These are phyloP conservation scores for Lacerta viridis DNA, from an alignment of 2,797 vertebrate species.

Conservation along the genomic window DNA sequence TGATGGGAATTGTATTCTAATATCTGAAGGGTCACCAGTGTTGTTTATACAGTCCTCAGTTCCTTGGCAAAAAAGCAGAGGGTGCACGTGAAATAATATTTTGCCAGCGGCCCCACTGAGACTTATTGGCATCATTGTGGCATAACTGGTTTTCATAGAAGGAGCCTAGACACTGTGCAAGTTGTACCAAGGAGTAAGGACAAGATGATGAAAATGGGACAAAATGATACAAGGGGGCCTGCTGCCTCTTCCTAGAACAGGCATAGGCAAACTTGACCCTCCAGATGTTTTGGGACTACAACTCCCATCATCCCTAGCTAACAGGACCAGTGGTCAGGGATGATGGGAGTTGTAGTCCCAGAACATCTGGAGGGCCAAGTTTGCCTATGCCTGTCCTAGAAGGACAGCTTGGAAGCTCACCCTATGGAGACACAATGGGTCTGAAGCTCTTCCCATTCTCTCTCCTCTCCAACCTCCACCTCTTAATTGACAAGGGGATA, in stretches of 20 bases:
- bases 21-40: too few species aligned
- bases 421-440: background rate
- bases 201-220: background rate
- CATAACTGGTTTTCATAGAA: background rate
- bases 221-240: background rate
- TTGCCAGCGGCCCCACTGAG: background rate
- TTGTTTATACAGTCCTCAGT: too few species aligned
- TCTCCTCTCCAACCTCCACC: too few species aligned
- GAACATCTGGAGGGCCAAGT: too few species aligned
- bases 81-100: background rate
- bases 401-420: background rate
- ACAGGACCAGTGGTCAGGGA: too few species aligned
- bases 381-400: background rate
- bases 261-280: too few species aligned
- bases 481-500: background rate
- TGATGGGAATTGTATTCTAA: too few species aligned
- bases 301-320: too few species aligned
- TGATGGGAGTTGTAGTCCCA: too few species aligned
- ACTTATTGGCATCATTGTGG: background rate
- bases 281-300: too few species aligned
- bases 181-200: background rate
- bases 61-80: background rate
- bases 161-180: background rate
- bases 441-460: background rate
- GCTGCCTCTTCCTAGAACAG: background rate